These are phyloP conservation scores for Leucophenga varia DNA, from an alignment of 1,140 invertebrate genomes.

Conservation along the genomic window DNA sequence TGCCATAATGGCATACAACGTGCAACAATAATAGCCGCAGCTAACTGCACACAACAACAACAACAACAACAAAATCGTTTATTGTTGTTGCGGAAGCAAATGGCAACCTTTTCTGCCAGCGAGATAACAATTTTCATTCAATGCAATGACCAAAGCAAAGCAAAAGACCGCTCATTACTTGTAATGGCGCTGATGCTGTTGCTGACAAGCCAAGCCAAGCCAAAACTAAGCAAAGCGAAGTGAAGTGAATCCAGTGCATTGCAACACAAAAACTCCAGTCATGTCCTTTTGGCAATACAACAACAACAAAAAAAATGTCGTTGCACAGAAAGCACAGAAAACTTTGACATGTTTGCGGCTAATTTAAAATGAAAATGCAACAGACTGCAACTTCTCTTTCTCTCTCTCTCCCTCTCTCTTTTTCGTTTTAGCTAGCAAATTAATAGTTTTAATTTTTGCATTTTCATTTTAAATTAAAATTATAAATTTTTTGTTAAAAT, in stretches of 20 bases:
- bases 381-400: not conserved
- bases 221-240: too few species aligned
- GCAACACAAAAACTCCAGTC: too few species aligned
- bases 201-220: too few species aligned
- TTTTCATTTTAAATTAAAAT: too few species aligned
- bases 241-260: too few species aligned
- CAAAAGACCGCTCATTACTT: too few species aligned
- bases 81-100: slow-evolving; percentile 5
- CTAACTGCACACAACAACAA: slow-evolving; percentile 18
- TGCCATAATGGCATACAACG: slow-evolving; percentile 35
- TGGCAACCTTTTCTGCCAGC: slow-evolving; percentile 34
- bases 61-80: slow-evolving; percentile 9
- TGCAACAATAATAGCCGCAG: slow-evolving; percentile 35
- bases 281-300: slow-evolving; percentile 14
- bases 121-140: too few species aligned
- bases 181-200: slow-evolving; percentile 19
- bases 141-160: too few species aligned
- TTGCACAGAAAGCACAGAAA: slow-evolving; percentile 9
- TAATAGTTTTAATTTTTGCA: too few species aligned
- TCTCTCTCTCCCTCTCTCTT: not conserved
- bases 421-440: not conserved
- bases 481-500: too few species aligned
- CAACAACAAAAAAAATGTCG: slow-evolving; percentile 14
- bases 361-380: too few species aligned
- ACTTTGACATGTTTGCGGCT: too few species aligned